Percentiles rank a stretch among this genome's conserved stretches.
These are phyloP conservation scores for Oligia latruncula DNA, from an alignment of 2,888 invertebrate genomes.

Conservation along the genomic window DNA sequence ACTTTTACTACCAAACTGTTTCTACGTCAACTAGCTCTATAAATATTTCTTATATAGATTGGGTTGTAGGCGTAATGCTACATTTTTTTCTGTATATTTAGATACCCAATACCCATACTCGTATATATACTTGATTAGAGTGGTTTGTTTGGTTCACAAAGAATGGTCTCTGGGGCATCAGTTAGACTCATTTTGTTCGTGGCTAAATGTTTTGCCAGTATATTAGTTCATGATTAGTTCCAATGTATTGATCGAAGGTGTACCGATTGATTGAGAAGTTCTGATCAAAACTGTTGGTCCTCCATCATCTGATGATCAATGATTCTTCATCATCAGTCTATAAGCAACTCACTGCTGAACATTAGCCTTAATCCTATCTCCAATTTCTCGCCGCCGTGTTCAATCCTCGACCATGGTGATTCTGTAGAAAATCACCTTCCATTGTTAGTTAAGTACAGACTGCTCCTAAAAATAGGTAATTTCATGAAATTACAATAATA, in stretches of 20 bases:
- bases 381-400: background rate
- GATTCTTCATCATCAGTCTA: background rate
- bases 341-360: background rate
- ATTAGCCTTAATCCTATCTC: background rate
- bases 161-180: constrained; percentile 29
- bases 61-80: background rate
- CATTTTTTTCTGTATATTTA: background rate
- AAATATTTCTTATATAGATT: constrained; percentile 24
- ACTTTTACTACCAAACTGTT: constrained; percentile 35
- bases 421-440: background rate
- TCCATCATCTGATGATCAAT: background rate
- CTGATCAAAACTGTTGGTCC: background rate
- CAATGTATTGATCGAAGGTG: constrained; percentile 16
- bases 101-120: too few species aligned
- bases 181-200: constrained; percentile 20
- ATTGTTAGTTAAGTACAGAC: background rate
- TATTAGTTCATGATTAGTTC: constrained; percentile 26
- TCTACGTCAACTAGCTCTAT: constrained; percentile 14
- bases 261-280: background rate
- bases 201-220: constrained; percentile 13
- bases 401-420: background rate
- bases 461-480: background rate
- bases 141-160: constrained; percentile 34
- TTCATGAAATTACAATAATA: background rate
- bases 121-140: constrained; percentile 22